Evolutionary conservation across 1,140 invertebrate genomes (phyloP), one percentile per base, ranked within the genome.

Genomic region (Dendrolimus punctatus): DNA sequence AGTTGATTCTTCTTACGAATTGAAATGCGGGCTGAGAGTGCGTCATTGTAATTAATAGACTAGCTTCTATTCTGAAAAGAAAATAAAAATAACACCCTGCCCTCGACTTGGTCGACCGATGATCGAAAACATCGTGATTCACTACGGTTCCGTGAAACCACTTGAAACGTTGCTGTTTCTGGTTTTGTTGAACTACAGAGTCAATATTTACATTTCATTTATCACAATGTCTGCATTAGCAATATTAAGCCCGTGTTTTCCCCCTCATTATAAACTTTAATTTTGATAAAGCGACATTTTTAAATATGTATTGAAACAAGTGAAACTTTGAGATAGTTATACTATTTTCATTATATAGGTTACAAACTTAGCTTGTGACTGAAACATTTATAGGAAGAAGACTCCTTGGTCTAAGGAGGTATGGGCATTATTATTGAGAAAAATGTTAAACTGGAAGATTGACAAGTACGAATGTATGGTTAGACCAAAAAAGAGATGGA

Each of bases 1-100:
- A 45, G 59, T 47, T 46, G 50, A 58, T 57, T 61, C 60, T 55
- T 56, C 62, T 54, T 62, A 59, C 53, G 52, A 58, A 48, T 58
- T 58, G 43, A 44, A 62, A 45, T 58, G 49, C 51, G 62, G 60
- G 53, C 54, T 58, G 66, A 60, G 65, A 68, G 68, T 80, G 80
- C 76, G 77, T 80, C 77, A 82, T 65, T 80, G 66, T 76, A 80
- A 80, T 85, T 80, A 80, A 85, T 80, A 79, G 77, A 71, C 66
- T 70, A 55, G 67, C 56, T 70, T 73, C 72, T 79, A 85, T 80
- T 80, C 76, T 76, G 60, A 71, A 79, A 82, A 73, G 73, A 75
- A 74, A 85, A 82, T 74, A 79, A 82, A 84, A 84, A 84, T 79
- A 80, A 72, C 71, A 49, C 60, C 52, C 8, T 57, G 66, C 66